Evolutionary conservation across 1,140 invertebrate species (phyloP).

Genomic region (Adoxophyes honmai): DNA sequence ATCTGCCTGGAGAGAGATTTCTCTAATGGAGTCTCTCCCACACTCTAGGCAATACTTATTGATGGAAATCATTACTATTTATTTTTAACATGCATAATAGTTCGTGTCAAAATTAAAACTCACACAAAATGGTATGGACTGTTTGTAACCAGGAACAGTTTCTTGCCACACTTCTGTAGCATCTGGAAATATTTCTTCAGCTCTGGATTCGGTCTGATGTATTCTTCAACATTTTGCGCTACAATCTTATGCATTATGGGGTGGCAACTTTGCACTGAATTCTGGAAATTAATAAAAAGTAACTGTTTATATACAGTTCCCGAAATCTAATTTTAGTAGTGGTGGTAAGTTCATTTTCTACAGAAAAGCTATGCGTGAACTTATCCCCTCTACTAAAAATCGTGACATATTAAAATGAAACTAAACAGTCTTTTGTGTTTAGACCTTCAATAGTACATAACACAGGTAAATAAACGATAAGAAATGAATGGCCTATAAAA

Average conservation of each 20-base stretch:
- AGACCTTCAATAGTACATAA: background rate
- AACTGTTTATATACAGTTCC: slow-evolving; percentile 16
- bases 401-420: too few relatives aligned
- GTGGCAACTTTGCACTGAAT: slow-evolving; percentile 93
- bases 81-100: too few relatives aligned
- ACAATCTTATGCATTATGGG: slow-evolving; percentile 94
- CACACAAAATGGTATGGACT: slow-evolving; percentile 98
- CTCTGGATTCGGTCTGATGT: slow-evolving; percentile 88
- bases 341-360: too few relatives aligned
- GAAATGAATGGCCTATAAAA: background rate
- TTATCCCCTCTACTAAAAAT: too few relatives aligned
- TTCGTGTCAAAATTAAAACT: slow-evolving; percentile 65
- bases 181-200: slow-evolving; percentile 87
- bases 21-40: too few relatives aligned
- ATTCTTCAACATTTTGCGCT: slow-evolving; percentile 86
- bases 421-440: too few relatives aligned
- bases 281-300: slow-evolving; percentile 78
- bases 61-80: too few relatives aligned
- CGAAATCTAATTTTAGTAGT: too few relatives aligned
- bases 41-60: too few relatives aligned
- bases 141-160: slow-evolving; percentile 97
- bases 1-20: too few relatives aligned
- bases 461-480: background rate
- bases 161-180: slow-evolving; percentile 86
- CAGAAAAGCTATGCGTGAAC: too few relatives aligned